These are phyloP conservation scores for Temnothorax rugatulus DNA, from an alignment of 2,888 invertebrate genomes.

Conservation along the genomic window DNA sequence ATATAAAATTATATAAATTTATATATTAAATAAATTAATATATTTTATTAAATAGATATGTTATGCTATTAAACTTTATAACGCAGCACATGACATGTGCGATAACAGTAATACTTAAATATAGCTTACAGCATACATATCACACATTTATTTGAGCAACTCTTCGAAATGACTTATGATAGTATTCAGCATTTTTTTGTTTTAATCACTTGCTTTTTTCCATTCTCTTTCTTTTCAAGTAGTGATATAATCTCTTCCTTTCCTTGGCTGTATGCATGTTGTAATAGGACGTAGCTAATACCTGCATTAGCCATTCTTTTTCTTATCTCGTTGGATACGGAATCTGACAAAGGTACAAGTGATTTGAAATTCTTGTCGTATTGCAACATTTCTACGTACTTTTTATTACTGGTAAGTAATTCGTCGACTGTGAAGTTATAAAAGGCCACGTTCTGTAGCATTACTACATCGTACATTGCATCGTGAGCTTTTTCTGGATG, in stretches of 20 bases:
- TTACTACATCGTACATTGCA: not conserved
- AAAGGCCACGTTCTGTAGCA: conserved; percentile 11
- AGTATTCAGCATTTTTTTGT: conserved; percentile 2
- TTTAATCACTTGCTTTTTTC: not conserved
- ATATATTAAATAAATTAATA: too few relatives aligned
- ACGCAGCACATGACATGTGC: not conserved
- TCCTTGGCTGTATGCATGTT: not conserved
- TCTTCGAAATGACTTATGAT: not conserved
- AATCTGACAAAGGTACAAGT: not conserved
- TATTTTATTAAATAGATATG: too few relatives aligned
- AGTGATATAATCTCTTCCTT: not conserved
- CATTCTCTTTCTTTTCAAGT: not conserved
- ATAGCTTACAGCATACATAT: conserved; percentile 6
- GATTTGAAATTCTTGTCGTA: not conserved
- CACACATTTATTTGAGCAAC: not conserved
- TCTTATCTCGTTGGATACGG: not conserved
- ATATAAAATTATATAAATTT: too few relatives aligned
- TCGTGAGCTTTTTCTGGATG: too few relatives aligned
- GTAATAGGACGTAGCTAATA: not conserved
- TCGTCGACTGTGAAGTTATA: not conserved
- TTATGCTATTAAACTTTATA: too few relatives aligned
- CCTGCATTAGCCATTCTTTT: conserved; percentile 6
- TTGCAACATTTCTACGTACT: conserved; percentile 3
- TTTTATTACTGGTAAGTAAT: not conserved
- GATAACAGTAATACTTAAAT: not conserved